Percentiles rank a stretch among this genome's conserved stretches.
Conservation (phyloP, 1,140 invertebrate genomes). For the Centruroides sculpturatus region DNA sequence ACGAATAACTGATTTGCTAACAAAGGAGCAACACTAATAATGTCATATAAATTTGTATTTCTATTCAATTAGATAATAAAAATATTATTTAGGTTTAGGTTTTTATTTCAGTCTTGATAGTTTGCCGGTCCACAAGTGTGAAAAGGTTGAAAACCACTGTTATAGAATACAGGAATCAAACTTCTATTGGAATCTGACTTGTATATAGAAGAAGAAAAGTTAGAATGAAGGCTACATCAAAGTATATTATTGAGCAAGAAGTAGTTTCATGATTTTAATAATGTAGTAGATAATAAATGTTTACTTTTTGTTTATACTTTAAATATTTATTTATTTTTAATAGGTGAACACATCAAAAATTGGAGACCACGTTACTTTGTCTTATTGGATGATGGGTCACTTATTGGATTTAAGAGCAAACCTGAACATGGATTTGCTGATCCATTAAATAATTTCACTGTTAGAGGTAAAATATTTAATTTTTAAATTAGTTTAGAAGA, state of each 20-base stretch:
- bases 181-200: too few relatives aligned
- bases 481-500: neutral
- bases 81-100: too few relatives aligned
- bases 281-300: neutral
- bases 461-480: conserved; percentile 43
- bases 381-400: conserved; percentile 77
- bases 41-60: too few relatives aligned
- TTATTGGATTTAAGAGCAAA: conserved; percentile 84
- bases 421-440: conserved; percentile 65
- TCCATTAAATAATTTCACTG: conserved; percentile 97
- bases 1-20: too few relatives aligned
- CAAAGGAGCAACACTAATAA: too few relatives aligned
- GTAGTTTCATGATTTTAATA: neutral
- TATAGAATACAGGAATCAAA: too few relatives aligned
- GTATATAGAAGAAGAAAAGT: too few relatives aligned
- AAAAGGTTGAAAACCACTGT: too few relatives aligned
- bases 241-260: neutral
- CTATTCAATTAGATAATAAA: too few relatives aligned
- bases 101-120: too few relatives aligned
- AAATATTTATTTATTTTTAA: conserved; percentile 9
- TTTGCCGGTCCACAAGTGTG: too few relatives aligned
- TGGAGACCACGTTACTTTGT: conserved; percentile 95
- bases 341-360: conserved; percentile 85
- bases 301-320: neutral
- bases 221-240: too few relatives aligned